Evolutionary conservation across 2,888 invertebrate species (phyloP).

Genomic region (Pegoplata infirma): DNA sequence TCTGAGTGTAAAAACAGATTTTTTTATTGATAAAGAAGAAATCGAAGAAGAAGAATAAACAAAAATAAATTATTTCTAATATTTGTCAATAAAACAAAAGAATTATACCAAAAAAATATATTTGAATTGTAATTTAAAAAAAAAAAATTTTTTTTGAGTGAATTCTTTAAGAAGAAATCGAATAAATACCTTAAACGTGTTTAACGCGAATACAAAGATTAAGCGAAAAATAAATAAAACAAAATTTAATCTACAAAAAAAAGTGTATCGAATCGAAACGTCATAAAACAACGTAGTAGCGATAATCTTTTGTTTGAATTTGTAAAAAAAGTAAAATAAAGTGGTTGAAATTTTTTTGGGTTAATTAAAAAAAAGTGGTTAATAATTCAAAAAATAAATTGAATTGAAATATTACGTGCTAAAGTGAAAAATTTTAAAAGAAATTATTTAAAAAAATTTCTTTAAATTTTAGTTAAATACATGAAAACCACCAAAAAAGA

Average conservation of each 20-base stretch:
- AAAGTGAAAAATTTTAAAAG: constrained; percentile 25
- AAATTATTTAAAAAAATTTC: constrained; percentile 13
- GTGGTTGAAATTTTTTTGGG: neutral
- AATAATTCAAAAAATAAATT: neutral
- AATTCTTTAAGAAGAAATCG: constrained; percentile 26
- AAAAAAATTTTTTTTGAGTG: constrained; percentile 16
- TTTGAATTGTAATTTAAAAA: neutral
- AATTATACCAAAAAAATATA: constrained; percentile 40
- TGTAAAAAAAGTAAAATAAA: neutral
- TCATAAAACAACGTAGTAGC: constrained; percentile 11
- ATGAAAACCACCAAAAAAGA: neutral
- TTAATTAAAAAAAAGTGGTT: neutral
- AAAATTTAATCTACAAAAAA: neutral
- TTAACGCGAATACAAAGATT: constrained; percentile 9
- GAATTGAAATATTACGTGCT: constrained; percentile 28
- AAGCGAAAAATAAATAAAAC: constrained; percentile 16
- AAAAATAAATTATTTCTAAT: too few relatives aligned
- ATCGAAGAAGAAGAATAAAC: too few relatives aligned
- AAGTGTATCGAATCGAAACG: constrained; percentile 30
- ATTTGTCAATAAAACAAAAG: neutral
- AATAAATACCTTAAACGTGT: constrained; percentile 3
- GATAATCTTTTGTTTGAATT: constrained; percentile 24
- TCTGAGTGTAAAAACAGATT: constrained; percentile 23
- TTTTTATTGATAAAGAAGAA: neutral
- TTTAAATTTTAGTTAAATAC: neutral